Conservation (phyloP, 2,888 invertebrate species). For the Vanessa cardui region DNA sequence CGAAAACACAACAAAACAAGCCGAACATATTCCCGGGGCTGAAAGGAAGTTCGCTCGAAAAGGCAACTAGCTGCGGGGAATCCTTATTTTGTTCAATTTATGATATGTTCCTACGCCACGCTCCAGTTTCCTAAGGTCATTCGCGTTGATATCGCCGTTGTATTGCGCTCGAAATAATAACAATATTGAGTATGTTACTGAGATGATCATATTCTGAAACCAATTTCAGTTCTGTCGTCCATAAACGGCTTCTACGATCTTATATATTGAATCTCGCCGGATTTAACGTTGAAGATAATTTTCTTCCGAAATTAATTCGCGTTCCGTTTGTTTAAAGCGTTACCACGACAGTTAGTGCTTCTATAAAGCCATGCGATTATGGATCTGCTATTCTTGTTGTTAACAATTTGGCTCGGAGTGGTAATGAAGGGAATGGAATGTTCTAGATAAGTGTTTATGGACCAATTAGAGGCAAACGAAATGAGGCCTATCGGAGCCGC, state of each 20-base stretch:
- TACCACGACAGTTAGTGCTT: not conserved
- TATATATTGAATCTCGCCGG: conserved; percentile 26
- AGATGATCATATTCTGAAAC: conserved; percentile 51
- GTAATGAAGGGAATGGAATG: conserved; percentile 60
- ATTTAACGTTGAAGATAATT: conserved; percentile 12
- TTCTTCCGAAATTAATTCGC: conserved; percentile 10
- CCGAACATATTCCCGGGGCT: conserved; percentile 74
- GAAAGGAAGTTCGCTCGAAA: conserved; percentile 78
- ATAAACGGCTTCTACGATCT: conserved; percentile 46
- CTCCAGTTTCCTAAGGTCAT: conserved; percentile 68
- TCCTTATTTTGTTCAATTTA: conserved; percentile 78
- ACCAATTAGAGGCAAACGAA: conserved; percentile 69
- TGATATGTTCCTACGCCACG: conserved; percentile 67
- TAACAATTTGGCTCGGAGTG: conserved; percentile 60
- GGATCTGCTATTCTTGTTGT: conserved; percentile 54
- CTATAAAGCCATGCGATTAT: conserved; percentile 50
- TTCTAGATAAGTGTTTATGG: conserved; percentile 74
- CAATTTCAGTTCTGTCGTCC: conserved; percentile 50
- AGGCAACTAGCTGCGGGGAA: conserved; percentile 76
- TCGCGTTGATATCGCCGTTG: conserved; percentile 61
- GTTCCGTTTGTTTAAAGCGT: not conserved
- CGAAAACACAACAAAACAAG: conserved; percentile 79
- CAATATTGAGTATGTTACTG: conserved; percentile 47
- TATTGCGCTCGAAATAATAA: conserved; percentile 71
- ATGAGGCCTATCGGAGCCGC: conserved; percentile 60